Conservation (phyloP, 53 echinoderm and acorn worm species). For the Paelopatides confundens region DNA sequence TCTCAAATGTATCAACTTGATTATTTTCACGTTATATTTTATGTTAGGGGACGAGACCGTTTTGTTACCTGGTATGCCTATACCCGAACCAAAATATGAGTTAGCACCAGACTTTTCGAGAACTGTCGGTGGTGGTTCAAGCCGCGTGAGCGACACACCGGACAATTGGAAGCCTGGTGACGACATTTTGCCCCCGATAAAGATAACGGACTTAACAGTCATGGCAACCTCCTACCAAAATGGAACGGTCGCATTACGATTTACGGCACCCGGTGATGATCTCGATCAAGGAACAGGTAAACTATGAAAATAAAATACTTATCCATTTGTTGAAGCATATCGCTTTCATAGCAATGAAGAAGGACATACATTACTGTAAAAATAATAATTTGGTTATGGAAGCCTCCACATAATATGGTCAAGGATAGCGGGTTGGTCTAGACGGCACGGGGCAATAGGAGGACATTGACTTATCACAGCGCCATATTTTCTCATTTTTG, state of each 20-base stretch:
- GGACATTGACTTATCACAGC: no score
- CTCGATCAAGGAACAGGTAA: constrained; percentile 69
- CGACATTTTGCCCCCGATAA: constrained; percentile 56
- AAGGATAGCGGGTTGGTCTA: no score
- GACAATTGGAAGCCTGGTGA: constrained; percentile 26
- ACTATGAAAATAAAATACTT: no score
- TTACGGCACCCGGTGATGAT: constrained; percentile 72
- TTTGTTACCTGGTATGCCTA: constrained; percentile 51
- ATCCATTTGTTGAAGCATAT: no score
- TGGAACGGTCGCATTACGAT: constrained; percentile 50
- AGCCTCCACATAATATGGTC: no score
- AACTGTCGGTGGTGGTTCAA: constrained; percentile 64
- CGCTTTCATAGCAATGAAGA: no score
- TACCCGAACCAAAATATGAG: constrained; percentile 43
- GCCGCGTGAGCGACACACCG: constrained; percentile 37
- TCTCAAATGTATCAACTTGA: no score
- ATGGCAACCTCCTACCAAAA: constrained; percentile 41
- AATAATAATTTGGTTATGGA: no score
- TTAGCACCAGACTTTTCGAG: constrained; percentile 59
- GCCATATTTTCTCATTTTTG: no score
- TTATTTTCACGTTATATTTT: not conserved
- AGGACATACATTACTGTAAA: no score
- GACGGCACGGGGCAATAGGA: no score
- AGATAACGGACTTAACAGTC: constrained; percentile 60
- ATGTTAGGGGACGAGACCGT: constrained; percentile 39